Base-by-base conservation (phyloP, 53 echinoderm and acorn worm genomes). In the Holothuria leucospilota region DNA sequence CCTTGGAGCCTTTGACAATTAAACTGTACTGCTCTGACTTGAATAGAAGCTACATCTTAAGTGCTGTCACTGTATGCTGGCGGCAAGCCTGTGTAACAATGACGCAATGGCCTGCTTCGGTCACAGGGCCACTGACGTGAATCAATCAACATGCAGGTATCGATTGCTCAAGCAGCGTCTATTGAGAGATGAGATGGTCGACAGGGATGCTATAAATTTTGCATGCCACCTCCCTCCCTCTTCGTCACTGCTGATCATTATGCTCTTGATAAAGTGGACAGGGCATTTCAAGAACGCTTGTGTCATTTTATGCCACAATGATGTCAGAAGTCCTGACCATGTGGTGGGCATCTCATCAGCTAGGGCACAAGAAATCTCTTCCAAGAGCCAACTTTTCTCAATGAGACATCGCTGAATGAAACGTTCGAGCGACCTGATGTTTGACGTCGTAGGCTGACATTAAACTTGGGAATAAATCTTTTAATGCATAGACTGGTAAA, bases 41-140 rank as follows among this genome's bases (percentile, higher is more conserved):
- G 51, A 26, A 42, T 11, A 24, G 41, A 49, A 26, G 49, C 49
- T 51, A 53, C 75, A 51, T 75, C 75, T 75, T 46, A 75, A 75
- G 75, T 75, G 75, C 75, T 75, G 75, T 52, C 52, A 75, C 52
- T 75, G 72, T 49, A 75, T 26, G 75, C 52, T 75, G 49, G 46
- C 46, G 51, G 75, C 75, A 49, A 49, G 75, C 75, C 75, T 75
- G 49, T 51, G 27, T 51, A 75, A 51, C 75, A 75, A 20, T 75
- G 75, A 75, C 75, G 75, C n/a, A 75, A 75, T 23, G 75, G 75
- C 51, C 75, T 75, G 75, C 75, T 75, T 75, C 53, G 75, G 75
- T 75, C 75, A 75, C 75, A 75, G 75, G 75, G 75, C 75, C 75
- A 75, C 75, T 75, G 75, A 75, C 75, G 75, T 75, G 51, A 27